Evolutionary conservation across 2,888 invertebrate species (phyloP), one percentile per base, ranked within the genome.

Genomic region (Hirtodrosophila confusa): DNA sequence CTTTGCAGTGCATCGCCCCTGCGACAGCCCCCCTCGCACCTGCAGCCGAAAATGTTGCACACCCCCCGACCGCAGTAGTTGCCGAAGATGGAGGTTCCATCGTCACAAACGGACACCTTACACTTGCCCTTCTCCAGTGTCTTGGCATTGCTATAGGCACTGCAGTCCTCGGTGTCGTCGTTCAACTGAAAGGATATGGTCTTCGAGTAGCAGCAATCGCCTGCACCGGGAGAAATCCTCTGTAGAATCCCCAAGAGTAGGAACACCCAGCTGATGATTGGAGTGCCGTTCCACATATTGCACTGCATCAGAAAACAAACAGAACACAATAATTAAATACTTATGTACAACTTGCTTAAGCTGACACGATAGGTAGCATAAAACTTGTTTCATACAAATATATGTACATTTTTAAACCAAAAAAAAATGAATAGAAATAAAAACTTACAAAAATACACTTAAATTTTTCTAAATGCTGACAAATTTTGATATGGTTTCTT

Each of bases 31-130:
- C 39, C 36, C 0, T 43, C 12, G 10, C 75, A 74, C 8, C 9
- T 23, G 40, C 71, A 75, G 0, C 71, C 71, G 9, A 72, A 75
- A 0, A 62, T 41, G 47, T 68, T 75, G 69, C 71, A 71, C 0
- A 56, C 1, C 3, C 75, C 71, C 3, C 12, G 17, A 17, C 69
- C 71, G 11, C 71, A 72, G 29, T 55, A 72, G 11, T 3, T 47
- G 48, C 69, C 62, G 0, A 8, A 4, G 0, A 69, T 23, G 0
- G 2, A 0, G 0, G 31, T 40, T 3, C 69, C 71, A 41, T 72
- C 69, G 0, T 27, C 6, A 17, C 71, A 75, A 11, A 72, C 11
- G 0, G 3, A 3, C 3, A n/a, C 8, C 23, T 29, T 39, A 44
- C 70, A 71, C 0, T 3, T 2, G 1, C 33, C 49, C 2, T 37